phyloP scores from a whole-genome alignment of 2,113 vertebrate species.

The Lampris incognitus region DNA sequence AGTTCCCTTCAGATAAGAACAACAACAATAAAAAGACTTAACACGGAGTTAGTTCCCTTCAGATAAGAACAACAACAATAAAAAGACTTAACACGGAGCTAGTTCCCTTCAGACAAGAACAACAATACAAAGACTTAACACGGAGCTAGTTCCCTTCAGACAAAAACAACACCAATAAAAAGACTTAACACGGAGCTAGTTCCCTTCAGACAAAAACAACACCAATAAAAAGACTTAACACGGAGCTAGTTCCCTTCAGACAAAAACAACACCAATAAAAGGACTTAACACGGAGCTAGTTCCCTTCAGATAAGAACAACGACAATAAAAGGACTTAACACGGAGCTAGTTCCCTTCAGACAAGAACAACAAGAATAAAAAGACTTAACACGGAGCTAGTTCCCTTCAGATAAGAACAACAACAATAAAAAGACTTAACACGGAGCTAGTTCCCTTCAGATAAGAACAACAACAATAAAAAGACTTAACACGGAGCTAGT shows the following conservation, averaged over 20 bases:
- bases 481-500: constrained; percentile 5
- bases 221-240: neutral
- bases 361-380: neutral
- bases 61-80: neutral
- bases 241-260: constrained; percentile 15
- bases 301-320: constrained; percentile 1
- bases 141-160: constrained; percentile 17
- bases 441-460: constrained; percentile 17
- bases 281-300: constrained; percentile 3
- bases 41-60: constrained; percentile 18
- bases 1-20: constrained; percentile 10
- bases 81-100: neutral
- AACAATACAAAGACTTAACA: neutral
- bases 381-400: constrained; percentile 7
- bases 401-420: constrained; percentile 1
- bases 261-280: neutral
- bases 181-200: constrained; percentile 5
- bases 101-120: constrained; percentile 9
- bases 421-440: neutral
- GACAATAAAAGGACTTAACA: neutral
- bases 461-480: neutral
- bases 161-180: neutral
- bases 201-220: neutral
- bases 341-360: constrained; percentile 17
- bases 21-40: neutral